Evolutionary conservation across 2,797 vertebrate species (phyloP).

Genomic region (Falco concolor): DNA sequence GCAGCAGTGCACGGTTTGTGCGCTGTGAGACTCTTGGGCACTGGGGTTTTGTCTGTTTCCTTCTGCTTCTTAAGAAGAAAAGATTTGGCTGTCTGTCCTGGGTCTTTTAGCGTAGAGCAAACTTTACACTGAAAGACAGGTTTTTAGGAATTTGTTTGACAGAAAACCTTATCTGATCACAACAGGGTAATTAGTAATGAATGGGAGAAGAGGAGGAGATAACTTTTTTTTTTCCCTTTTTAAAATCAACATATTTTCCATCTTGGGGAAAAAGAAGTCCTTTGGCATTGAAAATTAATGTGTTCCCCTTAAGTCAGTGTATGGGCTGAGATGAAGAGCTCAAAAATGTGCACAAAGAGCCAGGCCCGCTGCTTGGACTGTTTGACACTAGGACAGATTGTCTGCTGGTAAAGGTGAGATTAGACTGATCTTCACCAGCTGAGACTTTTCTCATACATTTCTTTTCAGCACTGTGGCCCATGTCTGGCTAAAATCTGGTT

Average conservation of each 20-base stretch:
- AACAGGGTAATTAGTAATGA: neutral
- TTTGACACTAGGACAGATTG: neutral
- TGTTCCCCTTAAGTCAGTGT: neutral
- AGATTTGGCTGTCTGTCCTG: neutral
- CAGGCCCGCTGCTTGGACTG: neutral
- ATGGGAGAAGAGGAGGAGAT: neutral
- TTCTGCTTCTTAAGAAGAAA: neutral
- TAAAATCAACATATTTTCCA: neutral
- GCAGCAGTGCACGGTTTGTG: neutral
- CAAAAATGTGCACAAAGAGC: neutral
- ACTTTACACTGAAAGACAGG: neutral
- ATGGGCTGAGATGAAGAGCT: neutral
- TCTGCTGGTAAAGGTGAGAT: neutral
- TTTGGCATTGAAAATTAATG: neutral
- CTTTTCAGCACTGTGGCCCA: neutral
- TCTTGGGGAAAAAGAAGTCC: neutral
- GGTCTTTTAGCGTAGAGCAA: neutral
- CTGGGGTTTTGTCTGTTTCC: neutral
- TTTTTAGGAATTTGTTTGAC: neutral
- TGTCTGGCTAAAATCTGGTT: neutral
- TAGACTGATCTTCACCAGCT: neutral
- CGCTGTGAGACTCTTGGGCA: neutral
- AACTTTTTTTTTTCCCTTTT: neutral
- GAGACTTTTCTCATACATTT: neutral
- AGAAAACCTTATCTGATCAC: neutral